Evolutionary conservation across 2,888 invertebrate species (phyloP).

Genomic region (Oxytorus armatus): DNA sequence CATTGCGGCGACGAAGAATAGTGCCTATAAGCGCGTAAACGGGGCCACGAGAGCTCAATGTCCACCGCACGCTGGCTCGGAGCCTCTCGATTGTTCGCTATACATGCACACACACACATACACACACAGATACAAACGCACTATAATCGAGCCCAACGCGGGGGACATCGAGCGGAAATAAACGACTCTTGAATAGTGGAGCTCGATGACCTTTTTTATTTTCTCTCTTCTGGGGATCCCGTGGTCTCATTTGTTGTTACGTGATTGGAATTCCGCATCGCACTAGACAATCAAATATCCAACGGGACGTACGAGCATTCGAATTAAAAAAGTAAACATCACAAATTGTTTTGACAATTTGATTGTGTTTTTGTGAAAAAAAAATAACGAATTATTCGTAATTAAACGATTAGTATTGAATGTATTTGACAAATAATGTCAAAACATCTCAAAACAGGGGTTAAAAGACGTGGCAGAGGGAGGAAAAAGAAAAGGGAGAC

Average conservation of each 20-base stretch:
- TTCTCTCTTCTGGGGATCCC: slow-evolving; percentile 1
- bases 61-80: slow-evolving; percentile 49
- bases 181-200: slow-evolving; percentile 46
- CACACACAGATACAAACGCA: not conserved
- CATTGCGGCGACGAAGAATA: slow-evolving; percentile 46
- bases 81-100: slow-evolving; percentile 45
- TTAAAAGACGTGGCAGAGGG: slow-evolving; percentile 57
- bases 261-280: not conserved
- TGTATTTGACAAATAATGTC: too few relatives aligned
- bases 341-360: too few relatives aligned
- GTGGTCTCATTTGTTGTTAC: slow-evolving; percentile 16
- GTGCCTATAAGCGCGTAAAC: slow-evolving; percentile 28
- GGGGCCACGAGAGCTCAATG: slow-evolving; percentile 46
- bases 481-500: slow-evolving; percentile 57
- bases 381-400: too few relatives aligned
- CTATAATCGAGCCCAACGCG: slow-evolving; percentile 45
- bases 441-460: too few relatives aligned
- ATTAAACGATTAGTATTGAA: too few relatives aligned
- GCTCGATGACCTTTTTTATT: slow-evolving; percentile 33
- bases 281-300: not conserved
- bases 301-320: not conserved
- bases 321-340: not conserved
- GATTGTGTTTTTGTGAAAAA: too few relatives aligned
- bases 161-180: slow-evolving; percentile 62
- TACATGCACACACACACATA: not conserved